These are phyloP conservation scores for Tetragonula clypearis DNA, from an alignment of 1,140 invertebrate species.

Conservation along the genomic window DNA sequence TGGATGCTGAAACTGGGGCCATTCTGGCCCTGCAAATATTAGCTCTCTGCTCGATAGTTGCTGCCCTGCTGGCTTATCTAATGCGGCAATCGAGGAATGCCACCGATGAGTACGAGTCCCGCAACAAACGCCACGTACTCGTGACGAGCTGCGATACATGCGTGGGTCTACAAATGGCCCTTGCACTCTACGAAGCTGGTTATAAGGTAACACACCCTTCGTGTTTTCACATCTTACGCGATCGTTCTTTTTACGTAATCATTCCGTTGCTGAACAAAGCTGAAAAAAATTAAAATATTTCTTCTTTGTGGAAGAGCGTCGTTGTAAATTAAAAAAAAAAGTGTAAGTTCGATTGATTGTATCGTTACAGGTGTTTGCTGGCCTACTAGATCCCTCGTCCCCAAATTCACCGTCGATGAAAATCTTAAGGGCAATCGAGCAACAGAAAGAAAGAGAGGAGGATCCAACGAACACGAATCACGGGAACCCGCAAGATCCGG, in stretches of 20 bases:
- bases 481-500: conserved; percentile 41
- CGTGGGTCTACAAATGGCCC: conserved; percentile 86
- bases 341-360: not conserved
- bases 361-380: conserved; percentile 85
- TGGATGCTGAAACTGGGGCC: conserved; percentile 90
- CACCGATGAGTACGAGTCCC: conserved; percentile 73
- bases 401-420: conserved; percentile 81
- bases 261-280: too few species aligned
- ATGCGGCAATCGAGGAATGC: conserved; percentile 87
- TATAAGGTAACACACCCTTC: conserved; percentile 73
- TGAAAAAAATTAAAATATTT: not conserved
- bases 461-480: conserved; percentile 8
- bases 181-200: conserved; percentile 76
- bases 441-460: conserved; percentile 79
- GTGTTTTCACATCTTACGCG: not conserved
- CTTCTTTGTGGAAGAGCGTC: too few species aligned
- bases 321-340: too few species aligned
- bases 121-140: conserved; percentile 82
- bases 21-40: conserved; percentile 89
- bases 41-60: conserved; percentile 89
- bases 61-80: conserved; percentile 88
- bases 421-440: conserved; percentile 84
- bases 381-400: conserved; percentile 78
- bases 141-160: conserved; percentile 90
- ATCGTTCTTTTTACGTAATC: not conserved